Base-by-base conservation (phyloP, 2,797 vertebrate species). In the Amphiprion clarkii region DNA sequence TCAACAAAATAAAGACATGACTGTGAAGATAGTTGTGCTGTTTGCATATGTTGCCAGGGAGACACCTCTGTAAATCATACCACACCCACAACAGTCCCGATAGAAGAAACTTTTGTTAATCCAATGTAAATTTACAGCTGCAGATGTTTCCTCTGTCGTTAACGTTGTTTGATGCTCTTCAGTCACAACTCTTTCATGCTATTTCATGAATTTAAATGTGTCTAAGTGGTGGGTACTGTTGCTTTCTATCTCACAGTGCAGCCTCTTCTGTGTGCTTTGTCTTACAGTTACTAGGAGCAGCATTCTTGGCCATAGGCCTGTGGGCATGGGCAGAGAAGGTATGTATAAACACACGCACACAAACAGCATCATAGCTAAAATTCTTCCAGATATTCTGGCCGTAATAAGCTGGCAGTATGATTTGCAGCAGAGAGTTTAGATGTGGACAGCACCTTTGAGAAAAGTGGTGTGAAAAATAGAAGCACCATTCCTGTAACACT, bases 281-380 rank as follows among this genome's bases (percentile, higher is more conserved):
- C 82, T 94, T 93, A 60, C 94, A 98, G 97, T 95, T 98, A 89
- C 93, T 98, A 71, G 97, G 97, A 86, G 96, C 97, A 36, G 89
- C 96, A 87, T 97, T 98, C 93, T 93, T 98, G 82, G 95, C 88
- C 70, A 95, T 98, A 5, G 97, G 96, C 87, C 93, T 98, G 88
- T 98, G 97, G 97, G 97, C 97, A 93, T 98, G 97, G 97, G 96
- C 96, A 72, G 97, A 98, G 90, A 98, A 98, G 96, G 97, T 96
- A 95, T 94, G 94, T 83, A 75, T 81, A 80, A 88, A 89, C 85
- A 86, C 48, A 70, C 65, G 54, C 62, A 81, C 23, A 64, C 29
- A 71, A 59, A 76, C 74, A 39, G 17, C 56, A 55, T 74, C 87
- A 86, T 87, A 86, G 74, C 67, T 91, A 31, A 79, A 69, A 91